A percentile compares a stretch with the other conserved stretches of the same genome.
phyloP scores from a whole-genome alignment of 2,113 vertebrate species.

The Campylomormyrus numenius region DNA sequence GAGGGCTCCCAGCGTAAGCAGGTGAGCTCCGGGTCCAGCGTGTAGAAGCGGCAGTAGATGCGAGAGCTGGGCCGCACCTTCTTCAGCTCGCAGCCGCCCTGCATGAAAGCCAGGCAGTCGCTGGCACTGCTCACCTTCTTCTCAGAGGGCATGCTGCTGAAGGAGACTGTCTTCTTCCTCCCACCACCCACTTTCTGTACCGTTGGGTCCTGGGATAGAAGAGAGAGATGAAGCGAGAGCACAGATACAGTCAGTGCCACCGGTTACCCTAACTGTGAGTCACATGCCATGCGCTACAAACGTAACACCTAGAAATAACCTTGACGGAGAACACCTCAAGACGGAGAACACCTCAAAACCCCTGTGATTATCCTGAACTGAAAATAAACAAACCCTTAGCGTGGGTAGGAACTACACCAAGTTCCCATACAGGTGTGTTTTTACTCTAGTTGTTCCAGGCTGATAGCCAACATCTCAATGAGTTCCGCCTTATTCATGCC shows the following conservation, averaged over 20 bases:
- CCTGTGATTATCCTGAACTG: not conserved
- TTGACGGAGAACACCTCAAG: too few species aligned
- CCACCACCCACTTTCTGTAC: conserved; percentile 79
- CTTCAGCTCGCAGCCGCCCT: conserved; percentile 92
- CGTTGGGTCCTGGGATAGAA: conserved; percentile 72
- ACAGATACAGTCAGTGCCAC: conserved; percentile 7
- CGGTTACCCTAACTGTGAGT: not conserved
- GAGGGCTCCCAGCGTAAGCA: conserved; percentile 96
- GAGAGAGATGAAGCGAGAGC: conserved; percentile 16
- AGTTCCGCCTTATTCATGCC: not conserved
- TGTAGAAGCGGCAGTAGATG: conserved; percentile 93
- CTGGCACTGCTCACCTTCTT: conserved; percentile 93
- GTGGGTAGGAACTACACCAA: not conserved
- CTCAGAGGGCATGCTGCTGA: conserved; percentile 97
- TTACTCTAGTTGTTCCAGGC: not conserved
- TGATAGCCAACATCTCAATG: not conserved
- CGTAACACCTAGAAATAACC: not conserved
- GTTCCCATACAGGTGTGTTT: not conserved
- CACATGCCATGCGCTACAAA: not conserved
- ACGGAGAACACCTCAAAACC: too few species aligned
- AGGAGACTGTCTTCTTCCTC: conserved; percentile 95
- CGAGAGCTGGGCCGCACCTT: conserved; percentile 91
- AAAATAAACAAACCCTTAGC: not conserved
- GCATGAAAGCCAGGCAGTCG: conserved; percentile 97
- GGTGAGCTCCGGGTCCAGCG: conserved; percentile 81